Evolutionary conservation across 1,140 invertebrate species (phyloP).

Genomic region (Drosophila pruinosa): DNA sequence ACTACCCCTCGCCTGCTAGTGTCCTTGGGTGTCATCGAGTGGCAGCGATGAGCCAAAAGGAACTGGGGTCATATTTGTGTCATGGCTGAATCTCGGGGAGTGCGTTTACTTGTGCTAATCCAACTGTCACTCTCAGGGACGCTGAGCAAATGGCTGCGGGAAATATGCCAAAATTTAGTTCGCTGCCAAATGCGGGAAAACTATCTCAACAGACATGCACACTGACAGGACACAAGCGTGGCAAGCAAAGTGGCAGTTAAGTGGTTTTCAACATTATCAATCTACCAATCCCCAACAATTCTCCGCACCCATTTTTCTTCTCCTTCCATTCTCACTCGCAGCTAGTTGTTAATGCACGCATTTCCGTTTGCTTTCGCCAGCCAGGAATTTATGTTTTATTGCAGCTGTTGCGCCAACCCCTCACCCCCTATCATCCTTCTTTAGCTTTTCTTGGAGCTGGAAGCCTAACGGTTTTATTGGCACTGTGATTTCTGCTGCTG

Average conservation of each 20-base stretch:
- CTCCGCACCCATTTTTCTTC: neutral
- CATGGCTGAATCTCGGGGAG: conserved; percentile 44
- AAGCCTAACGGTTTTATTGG: conserved; percentile 47
- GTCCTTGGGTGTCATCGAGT: conserved; percentile 40
- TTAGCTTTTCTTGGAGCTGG: neutral
- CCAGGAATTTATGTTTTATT: conserved; percentile 58
- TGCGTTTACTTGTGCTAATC: conserved; percentile 46
- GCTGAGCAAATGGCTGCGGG: conserved; percentile 54
- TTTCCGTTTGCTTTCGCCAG: conserved; percentile 42
- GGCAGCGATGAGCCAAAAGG: conserved; percentile 2
- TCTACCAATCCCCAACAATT: neutral
- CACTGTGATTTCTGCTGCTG: conserved; percentile 46
- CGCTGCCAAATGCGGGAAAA: conserved; percentile 31
- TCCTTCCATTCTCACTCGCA: neutral
- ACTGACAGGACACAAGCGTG: no score
- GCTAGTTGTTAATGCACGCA: conserved; percentile 43
- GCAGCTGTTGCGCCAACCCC: conserved; percentile 41
- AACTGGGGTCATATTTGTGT: conserved; percentile 61
- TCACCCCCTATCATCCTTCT: neutral
- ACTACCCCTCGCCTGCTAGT: neutral
- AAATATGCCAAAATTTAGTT: conserved; percentile 57
- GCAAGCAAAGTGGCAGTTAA: conserved; percentile 34
- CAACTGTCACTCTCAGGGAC: conserved; percentile 67
- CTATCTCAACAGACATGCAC: conserved; percentile 5
- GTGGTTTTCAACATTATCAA: conserved; percentile 54